Evolutionary conservation across 2,113 vertebrate genomes (phyloP), one percentile per base, ranked within the genome.

Genomic region (Cardinalis cardinalis): DNA sequence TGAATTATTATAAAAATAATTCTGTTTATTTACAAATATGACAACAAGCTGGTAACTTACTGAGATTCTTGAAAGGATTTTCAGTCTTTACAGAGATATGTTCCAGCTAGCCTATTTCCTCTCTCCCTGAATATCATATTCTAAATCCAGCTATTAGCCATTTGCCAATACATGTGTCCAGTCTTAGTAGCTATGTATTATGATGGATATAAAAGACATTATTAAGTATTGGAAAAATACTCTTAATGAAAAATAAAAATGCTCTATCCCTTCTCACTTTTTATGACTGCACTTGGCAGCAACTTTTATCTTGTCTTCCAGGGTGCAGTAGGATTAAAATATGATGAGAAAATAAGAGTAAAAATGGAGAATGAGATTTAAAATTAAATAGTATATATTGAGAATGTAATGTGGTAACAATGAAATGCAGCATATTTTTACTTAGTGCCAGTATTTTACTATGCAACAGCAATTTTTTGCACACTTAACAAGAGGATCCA

Each of bases 1-100:
- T 96, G 92, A 97, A 91, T 94, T 96, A 97, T 84, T 95, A 23
- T 59, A 92, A 95, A 96, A 95, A 77, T 86, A 94, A 96, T 95
- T 96, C 53, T 89, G 58, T 95, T 97, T 97, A 88, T 96, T 97
- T 96, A 92, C 90, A 97, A 96, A 96, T 93, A 90, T 77, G 79
- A 87, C 71, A 95, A 80, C 70, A 94, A 77, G 56, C 43, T 89
- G 38, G 41, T 95, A 94, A 90, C 28, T 84, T 90, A 40, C 14
- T 51, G 59, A 89, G 17, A 58, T 91, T 86, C 81, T 94, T 86
- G 46, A 84, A 94, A 84, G 78, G 89, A 93, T 93, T 96, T 65
- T 95, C 77, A 94, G 2, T 89, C 55, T 89, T 94, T 59, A 46
- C 26, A 69, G 55, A 75, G 80, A 87, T 18, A 79, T 9, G 56